Evolutionary conservation across 2,113 vertebrate genomes (phyloP), one percentile per base, ranked within the genome.

Genomic region (Gobiocypris rarus): DNA sequence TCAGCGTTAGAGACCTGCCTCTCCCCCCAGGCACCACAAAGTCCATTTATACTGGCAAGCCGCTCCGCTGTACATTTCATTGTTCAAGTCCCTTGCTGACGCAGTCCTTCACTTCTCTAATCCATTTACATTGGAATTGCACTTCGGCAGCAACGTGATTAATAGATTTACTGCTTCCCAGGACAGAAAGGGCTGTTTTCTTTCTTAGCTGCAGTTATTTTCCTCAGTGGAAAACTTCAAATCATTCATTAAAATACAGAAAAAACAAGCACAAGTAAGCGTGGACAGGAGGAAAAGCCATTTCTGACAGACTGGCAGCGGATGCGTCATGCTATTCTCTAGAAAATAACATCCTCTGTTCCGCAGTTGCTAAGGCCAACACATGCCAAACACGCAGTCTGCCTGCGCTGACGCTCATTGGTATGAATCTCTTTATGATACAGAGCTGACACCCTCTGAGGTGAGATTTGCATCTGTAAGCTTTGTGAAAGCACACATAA

Each of bases 61-160:
- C 74, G 80, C 76, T 54, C 26, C 52, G 74, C 87, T 88, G 83
- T 84, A 88, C 84, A 73, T 71, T 83, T 83, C 74, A 83, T 63
- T 82, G 73, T 83, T 86, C 84, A 79, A 54, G 41, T 84, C 84
- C 71, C 73, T 22, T 34, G 84, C 89, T 89, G 84, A 89, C 82
- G 87, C 61, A 58, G 81, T 86, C 87, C 90, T 89, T 89, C 85
- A 89, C 89, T 91, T 92, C 89, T 87, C 87, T 89, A 91, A 92
- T 92, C 90, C 90, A 92, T 91, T 93, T 92, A 92, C 87, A 91
- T 88, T 92, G 88, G 89, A 92, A 93, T 86, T 88, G 86, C 89
- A 91, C 90, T 87, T 91, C 90, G 86, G 90, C 89, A 93, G 88
- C 88, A 91, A 88, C 87, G 89, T 92, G 93, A 93, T 93, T 94